Conservation (phyloP, 1,140 invertebrate species). For the Zaprionus taronus region DNA sequence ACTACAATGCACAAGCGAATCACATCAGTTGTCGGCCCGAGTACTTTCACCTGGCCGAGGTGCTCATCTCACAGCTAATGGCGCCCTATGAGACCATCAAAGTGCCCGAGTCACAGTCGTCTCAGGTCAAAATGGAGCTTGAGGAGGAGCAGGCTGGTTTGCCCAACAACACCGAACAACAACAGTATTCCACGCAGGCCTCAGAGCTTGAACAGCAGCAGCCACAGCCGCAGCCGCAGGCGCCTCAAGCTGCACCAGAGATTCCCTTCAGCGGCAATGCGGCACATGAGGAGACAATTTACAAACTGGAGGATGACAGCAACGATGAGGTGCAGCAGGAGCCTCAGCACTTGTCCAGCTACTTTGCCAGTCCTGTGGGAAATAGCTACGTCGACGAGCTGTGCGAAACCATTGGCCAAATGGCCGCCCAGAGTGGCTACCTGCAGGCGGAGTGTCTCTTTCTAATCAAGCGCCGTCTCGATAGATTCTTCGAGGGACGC, state of each 20-base stretch:
- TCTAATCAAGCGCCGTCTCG: slow-evolving; percentile 68
- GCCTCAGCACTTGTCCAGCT: slow-evolving; percentile 60
- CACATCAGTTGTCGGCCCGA: slow-evolving; percentile 64
- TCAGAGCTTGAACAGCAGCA: slow-evolving; percentile 16
- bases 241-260: slow-evolving; percentile 24
- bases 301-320: slow-evolving; percentile 60
- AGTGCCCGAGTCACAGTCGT: slow-evolving; percentile 19
- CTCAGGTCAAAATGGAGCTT: slow-evolving; percentile 60
- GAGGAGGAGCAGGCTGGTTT: slow-evolving; percentile 37
- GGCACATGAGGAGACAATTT: slow-evolving; percentile 57
- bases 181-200: slow-evolving; percentile 25
- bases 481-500: slow-evolving; percentile 70
- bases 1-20: slow-evolving; percentile 64
- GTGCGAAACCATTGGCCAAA: slow-evolving; percentile 74
- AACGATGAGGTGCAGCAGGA: slow-evolving; percentile 35
- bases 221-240: slow-evolving; percentile 19
- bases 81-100: slow-evolving; percentile 79
- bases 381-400: slow-evolving; percentile 64
- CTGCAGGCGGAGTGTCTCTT: slow-evolving; percentile 75
- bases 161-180: slow-evolving; percentile 30
- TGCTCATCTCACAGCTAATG: slow-evolving; percentile 75
- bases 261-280: slow-evolving; percentile 33
- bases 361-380: slow-evolving; percentile 70
- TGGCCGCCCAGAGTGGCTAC: slow-evolving; percentile 71
- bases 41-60: slow-evolving; percentile 77